These are phyloP conservation scores for Ariolimax columbianus DNA, from an alignment of 2,888 invertebrate species.

Conservation along the genomic window DNA sequence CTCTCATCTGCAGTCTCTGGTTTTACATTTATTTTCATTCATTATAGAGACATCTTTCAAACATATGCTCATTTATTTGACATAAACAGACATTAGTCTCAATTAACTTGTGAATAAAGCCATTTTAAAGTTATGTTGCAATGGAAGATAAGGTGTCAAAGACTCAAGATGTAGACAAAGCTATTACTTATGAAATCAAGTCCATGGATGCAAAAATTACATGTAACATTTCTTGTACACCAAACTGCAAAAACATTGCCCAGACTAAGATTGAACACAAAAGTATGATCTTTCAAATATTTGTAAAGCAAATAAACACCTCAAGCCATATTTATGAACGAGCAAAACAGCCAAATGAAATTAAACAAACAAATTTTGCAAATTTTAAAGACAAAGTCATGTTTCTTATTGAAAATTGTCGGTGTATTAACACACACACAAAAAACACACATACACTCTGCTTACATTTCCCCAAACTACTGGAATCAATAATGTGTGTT, in stretches of 20 bases:
- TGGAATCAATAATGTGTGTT: background rate
- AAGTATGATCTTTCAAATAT: background rate
- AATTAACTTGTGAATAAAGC: background rate
- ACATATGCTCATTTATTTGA: background rate
- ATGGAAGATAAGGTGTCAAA: background rate
- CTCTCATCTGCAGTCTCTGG: background rate
- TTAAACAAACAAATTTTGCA: background rate
- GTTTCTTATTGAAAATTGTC: background rate
- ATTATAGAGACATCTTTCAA: background rate
- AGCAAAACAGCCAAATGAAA: background rate
- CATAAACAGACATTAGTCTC: background rate
- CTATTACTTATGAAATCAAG: background rate
- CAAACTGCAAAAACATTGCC: too few relatives aligned
- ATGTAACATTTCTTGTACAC: background rate
- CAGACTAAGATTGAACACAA: background rate
- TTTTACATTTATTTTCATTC: too few relatives aligned
- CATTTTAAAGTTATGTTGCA: background rate
- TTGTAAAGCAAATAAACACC: background rate
- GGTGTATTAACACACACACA: background rate
- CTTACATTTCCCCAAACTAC: background rate
- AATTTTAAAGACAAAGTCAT: background rate
- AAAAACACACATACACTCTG: background rate
- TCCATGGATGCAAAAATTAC: background rate
- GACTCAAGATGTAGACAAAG: background rate
- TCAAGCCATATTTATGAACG: constrained; percentile 2